Conservation (phyloP, 2,113 vertebrate species). For the Ornithorhynchus anatinus region DNA sequence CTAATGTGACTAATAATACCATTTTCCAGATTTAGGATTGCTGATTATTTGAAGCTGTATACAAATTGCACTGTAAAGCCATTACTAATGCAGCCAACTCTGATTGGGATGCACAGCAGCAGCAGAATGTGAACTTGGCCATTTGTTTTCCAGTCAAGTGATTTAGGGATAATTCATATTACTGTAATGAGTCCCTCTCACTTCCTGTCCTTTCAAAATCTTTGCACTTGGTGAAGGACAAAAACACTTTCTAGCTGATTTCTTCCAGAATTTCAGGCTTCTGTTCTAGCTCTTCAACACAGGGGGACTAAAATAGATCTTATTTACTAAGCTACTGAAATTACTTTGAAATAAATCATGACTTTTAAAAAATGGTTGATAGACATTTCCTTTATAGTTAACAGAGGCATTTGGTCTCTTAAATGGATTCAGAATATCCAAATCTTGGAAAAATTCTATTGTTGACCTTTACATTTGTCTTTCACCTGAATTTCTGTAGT, state of each 20-base stretch:
- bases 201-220: constrained; percentile 38
- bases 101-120: constrained; percentile 26
- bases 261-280: constrained; percentile 1
- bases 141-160: constrained; percentile 56
- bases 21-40: constrained; percentile 42
- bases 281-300: constrained; percentile 12
- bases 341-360: too few relatives aligned
- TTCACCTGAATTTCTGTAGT: too few relatives aligned
- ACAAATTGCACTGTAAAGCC: constrained; percentile 19
- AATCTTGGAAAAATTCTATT: too few relatives aligned
- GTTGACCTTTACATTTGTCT: too few relatives aligned
- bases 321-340: constrained; percentile 39
- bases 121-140: constrained; percentile 24
- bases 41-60: constrained; percentile 37
- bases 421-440: too few relatives aligned
- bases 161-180: constrained; percentile 49
- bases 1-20: constrained; percentile 34
- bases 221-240: constrained; percentile 53
- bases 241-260: constrained; percentile 47
- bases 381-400: too few relatives aligned
- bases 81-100: constrained; percentile 17
- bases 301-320: constrained; percentile 28
- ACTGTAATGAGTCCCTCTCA: constrained; percentile 31
- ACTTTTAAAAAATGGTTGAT: too few relatives aligned
- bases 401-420: too few relatives aligned